Conservation (phyloP, 2,888 invertebrate genomes). For the Dilophus febrilis region DNA sequence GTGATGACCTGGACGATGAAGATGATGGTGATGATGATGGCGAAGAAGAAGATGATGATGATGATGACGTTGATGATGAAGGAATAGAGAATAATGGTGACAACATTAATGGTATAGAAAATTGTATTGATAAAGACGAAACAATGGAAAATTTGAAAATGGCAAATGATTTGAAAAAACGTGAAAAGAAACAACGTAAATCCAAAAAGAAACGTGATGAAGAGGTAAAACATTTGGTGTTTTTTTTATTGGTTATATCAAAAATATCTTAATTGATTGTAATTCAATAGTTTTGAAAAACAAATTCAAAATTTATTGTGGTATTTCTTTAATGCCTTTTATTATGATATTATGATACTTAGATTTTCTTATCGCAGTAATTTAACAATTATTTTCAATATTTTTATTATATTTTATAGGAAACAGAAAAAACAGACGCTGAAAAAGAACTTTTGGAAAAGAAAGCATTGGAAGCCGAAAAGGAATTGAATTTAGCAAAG, state of each 20-base stretch:
- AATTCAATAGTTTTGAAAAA: too few species aligned
- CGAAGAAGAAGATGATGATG: slow-evolving; percentile 34
- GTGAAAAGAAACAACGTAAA: slow-evolving; percentile 19
- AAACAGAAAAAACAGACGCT: slow-evolving; percentile 33
- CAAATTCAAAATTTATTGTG: too few species aligned
- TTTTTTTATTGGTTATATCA: not conserved
- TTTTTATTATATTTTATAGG: not conserved
- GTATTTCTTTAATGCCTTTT: not conserved
- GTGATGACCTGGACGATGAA: slow-evolving; percentile 21
- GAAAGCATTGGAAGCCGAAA: slow-evolving; percentile 47
- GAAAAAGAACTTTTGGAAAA: slow-evolving; percentile 50
- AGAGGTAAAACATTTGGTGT: slow-evolving; percentile 27
- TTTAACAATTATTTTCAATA: too few species aligned
- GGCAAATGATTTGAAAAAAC: too few species aligned
- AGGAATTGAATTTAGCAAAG: slow-evolving; percentile 59
- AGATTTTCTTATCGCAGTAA: not conserved
- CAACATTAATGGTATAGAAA: slow-evolving; percentile 35
- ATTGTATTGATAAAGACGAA: slow-evolving; percentile 36
- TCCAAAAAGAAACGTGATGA: slow-evolving; percentile 16
- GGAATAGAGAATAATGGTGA: slow-evolving; percentile 37
- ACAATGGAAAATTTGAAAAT: slow-evolving; percentile 23
- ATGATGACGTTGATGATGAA: slow-evolving; percentile 37
- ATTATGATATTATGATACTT: slow-evolving; percentile 1
- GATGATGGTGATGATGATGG: slow-evolving; percentile 31
- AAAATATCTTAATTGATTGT: too few species aligned